Conservation (phyloP, 1,140 invertebrate species). For the Drosophila yakuba region DNA sequence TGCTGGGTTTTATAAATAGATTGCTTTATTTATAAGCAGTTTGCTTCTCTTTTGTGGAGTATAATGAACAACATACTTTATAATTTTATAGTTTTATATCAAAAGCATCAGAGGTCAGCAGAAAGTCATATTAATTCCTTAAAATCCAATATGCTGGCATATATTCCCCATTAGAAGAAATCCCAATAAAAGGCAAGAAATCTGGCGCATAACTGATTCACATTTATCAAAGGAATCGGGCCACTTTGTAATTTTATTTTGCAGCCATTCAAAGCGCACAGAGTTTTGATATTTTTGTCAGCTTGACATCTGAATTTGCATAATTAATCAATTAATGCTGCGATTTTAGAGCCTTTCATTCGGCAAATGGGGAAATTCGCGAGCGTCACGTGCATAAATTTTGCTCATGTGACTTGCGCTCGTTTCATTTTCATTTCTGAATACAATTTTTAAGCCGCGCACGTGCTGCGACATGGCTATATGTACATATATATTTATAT, state of each 20-base stretch:
- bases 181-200: neutral
- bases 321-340: slow-evolving; percentile 79
- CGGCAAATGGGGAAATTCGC: neutral
- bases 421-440: slow-evolving; percentile 57
- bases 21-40: neutral
- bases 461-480: slow-evolving; percentile 66
- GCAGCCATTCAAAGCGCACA: neutral
- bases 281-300: slow-evolving; percentile 43
- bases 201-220: neutral
- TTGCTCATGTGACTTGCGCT: slow-evolving; percentile 53
- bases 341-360: slow-evolving; percentile 41
- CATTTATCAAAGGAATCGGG: neutral
- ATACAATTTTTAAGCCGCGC: slow-evolving; percentile 69
- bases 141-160: neutral
- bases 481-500: slow-evolving; percentile 36
- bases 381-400: slow-evolving; percentile 73
- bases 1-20: neutral
- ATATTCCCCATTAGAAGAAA: neutral
- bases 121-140: neutral
- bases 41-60: neutral
- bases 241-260: slow-evolving; percentile 22
- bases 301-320: slow-evolving; percentile 63
- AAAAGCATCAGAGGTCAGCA: neutral
- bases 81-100: no score
- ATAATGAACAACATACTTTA: neutral